phyloP scores from a whole-genome alignment of 2,888 invertebrate species.

The Ceriagrion tenellum region DNA sequence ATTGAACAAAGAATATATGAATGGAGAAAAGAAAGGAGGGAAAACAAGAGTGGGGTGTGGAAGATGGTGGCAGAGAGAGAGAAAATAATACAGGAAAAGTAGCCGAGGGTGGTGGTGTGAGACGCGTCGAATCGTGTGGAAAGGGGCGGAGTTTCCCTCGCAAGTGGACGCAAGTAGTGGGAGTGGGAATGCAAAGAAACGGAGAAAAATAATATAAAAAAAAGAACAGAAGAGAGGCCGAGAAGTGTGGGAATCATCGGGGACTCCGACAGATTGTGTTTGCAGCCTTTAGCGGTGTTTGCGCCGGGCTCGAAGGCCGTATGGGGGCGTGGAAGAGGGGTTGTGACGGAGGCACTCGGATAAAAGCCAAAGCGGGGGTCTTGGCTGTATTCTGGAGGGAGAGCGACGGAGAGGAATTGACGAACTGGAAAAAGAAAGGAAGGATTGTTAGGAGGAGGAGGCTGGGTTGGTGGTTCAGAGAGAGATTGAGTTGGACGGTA shows the following conservation, averaged over 20 bases:
- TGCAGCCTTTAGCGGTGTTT: conserved; percentile 25
- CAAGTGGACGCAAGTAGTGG: background rate
- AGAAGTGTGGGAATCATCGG: conserved; percentile 62
- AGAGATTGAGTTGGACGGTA: no score
- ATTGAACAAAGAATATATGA: no score
- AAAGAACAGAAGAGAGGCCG: background rate
- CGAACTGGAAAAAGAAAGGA: background rate
- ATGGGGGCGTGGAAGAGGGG: background rate
- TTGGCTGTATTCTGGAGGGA: background rate
- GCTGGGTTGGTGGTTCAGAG: background rate
- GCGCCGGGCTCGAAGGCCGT: background rate
- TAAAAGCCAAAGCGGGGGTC: conserved; percentile 5
- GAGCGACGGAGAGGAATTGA: background rate
- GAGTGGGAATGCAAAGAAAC: background rate
- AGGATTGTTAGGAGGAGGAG: background rate
- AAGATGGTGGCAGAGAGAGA: background rate
- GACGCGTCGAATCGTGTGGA: no score
- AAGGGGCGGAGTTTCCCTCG: background rate
- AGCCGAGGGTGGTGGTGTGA: no score
- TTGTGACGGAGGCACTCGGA: background rate
- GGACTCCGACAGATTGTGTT: conserved; percentile 49
- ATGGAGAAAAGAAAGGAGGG: background rate
- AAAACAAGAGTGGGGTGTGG: background rate
- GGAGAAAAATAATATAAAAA: background rate
- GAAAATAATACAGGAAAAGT: conserved; percentile 25